Base-by-base conservation (phyloP, 2,797 vertebrate genomes). In the Cirrhinus molitorella region DNA sequence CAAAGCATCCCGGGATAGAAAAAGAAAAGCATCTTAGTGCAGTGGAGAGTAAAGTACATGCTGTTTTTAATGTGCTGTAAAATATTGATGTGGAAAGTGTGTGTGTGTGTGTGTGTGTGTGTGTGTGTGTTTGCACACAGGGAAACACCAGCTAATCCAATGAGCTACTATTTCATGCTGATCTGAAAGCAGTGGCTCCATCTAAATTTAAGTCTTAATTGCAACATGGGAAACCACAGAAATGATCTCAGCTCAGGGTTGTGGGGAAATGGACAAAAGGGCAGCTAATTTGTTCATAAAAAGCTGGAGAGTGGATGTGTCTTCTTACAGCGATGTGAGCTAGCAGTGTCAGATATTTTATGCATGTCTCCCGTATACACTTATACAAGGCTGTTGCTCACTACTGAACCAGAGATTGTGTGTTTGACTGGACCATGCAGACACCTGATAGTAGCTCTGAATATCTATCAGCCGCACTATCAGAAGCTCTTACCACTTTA, bases 51-150 rank as follows among this genome's bases (percentile, higher is more conserved):
- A 31, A 65, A 80, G 80, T 68, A 68, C 83, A 84, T 71, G 76
- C 45, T 79, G 82, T 85, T 85, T 90, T 86, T 85, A 75, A 71
- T 79, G 59, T 74, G 71, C 70, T 77, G 87, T 92, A 88, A 89
- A 92, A 93, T 90, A 91, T 92, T 90, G 75, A 93, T 90, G 89
- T 88, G 86, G 72, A 81, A 81, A 86, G 75, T 85, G 84, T 88
- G 87, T 43, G 71, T 80, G 78, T 86, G 79, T 73, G 87, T 43
- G 71, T 80, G 78, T 86, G 79, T 73, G 75, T 85, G 84, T 88
- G 87, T 43, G 71, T 80, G 78, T 86, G 79, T 73, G n/a, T 61
- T 37, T 34, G 2, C 4, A 4, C 31, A 34, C 31, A 34, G 57
- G 67, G 47, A 68, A 74, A 63, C 59, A 71, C 51, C 65, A 91